Conservation (phyloP, 2,888 invertebrate genomes). For the Venusia cambrica region DNA sequence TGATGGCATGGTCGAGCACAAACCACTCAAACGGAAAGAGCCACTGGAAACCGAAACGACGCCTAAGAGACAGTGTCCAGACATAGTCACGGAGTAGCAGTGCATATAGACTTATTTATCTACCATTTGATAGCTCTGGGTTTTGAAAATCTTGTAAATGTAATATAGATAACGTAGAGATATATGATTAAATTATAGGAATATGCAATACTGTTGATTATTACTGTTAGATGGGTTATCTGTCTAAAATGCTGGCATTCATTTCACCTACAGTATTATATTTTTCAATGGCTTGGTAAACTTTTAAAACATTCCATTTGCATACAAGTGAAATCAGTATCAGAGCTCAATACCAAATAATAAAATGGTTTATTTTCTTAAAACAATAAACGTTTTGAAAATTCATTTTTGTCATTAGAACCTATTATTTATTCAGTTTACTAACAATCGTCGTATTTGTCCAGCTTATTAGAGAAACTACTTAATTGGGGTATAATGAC, state of each 20-base stretch:
- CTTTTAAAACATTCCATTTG: slow-evolving; percentile 62
- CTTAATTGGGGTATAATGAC: slow-evolving; percentile 37
- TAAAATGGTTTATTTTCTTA: slow-evolving; percentile 67
- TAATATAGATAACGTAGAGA: slow-evolving; percentile 55
- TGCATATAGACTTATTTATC: slow-evolving; percentile 42
- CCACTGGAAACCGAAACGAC: slow-evolving; percentile 55
- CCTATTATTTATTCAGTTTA: slow-evolving; percentile 8
- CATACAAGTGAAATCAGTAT: slow-evolving; percentile 48
- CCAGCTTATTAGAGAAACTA: slow-evolving; percentile 45
- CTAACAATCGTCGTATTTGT: slow-evolving; percentile 3
- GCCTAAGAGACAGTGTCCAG: slow-evolving; percentile 72
- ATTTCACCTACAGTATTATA: slow-evolving; percentile 37
- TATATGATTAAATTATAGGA: slow-evolving; percentile 64
- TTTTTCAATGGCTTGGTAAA: slow-evolving; percentile 40
- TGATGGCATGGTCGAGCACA: slow-evolving; percentile 44
- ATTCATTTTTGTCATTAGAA: slow-evolving; percentile 26
- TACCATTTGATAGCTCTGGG: slow-evolving; percentile 52
- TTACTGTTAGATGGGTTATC: slow-evolving; percentile 44
- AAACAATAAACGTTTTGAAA: slow-evolving; percentile 61
- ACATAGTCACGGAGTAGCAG: slow-evolving; percentile 55
- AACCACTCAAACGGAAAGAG: slow-evolving; percentile 61
- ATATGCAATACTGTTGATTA: slow-evolving; percentile 55
- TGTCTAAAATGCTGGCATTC: slow-evolving; percentile 41
- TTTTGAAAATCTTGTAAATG: slow-evolving; percentile 49
- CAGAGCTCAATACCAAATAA: slow-evolving; percentile 73